Percentiles rank a stretch among this genome's conserved stretches.
Evolutionary conservation across 2,888 invertebrate genomes (phyloP).

Genomic region (Trachelus iudaicus): DNA sequence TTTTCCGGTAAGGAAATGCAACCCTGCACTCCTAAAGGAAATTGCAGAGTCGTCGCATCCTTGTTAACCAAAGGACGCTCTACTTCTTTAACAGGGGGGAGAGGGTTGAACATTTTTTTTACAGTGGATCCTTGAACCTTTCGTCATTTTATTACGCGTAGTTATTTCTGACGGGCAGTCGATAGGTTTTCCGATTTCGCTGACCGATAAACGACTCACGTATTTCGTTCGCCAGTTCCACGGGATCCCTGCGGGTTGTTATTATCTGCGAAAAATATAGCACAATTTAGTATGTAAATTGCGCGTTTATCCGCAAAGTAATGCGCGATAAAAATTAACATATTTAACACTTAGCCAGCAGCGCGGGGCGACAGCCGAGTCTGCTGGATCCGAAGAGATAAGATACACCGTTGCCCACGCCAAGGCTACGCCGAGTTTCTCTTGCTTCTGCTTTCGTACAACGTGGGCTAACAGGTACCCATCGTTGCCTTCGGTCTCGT

Average conservation of each 20-base stretch:
- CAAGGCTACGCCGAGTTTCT: background rate
- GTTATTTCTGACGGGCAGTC: background rate
- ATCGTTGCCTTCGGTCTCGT: background rate
- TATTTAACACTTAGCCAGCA: slow-evolving; percentile 37
- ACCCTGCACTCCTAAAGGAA: background rate
- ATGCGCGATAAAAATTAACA: slow-evolving; percentile 41
- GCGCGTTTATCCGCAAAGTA: slow-evolving; percentile 35
- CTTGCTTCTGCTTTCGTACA: background rate
- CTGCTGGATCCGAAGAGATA: slow-evolving; percentile 27
- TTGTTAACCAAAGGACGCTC: background rate
- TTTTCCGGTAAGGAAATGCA: background rate
- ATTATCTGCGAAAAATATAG: slow-evolving; percentile 23
- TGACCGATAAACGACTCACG: background rate
- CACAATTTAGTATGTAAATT: slow-evolving; percentile 40
- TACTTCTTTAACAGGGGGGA: background rate
- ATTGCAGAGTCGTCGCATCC: background rate
- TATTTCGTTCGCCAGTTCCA: background rate
- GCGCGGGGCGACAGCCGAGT: slow-evolving; percentile 23
- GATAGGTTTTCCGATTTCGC: background rate
- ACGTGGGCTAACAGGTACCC: background rate
- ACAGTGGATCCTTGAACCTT: background rate
- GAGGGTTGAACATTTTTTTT: background rate
- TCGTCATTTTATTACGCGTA: background rate
- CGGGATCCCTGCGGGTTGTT: background rate
- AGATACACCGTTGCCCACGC: slow-evolving; percentile 21